phyloP scores from a whole-genome alignment of 2,888 invertebrate species.

The Pediacus dermestoides region DNA sequence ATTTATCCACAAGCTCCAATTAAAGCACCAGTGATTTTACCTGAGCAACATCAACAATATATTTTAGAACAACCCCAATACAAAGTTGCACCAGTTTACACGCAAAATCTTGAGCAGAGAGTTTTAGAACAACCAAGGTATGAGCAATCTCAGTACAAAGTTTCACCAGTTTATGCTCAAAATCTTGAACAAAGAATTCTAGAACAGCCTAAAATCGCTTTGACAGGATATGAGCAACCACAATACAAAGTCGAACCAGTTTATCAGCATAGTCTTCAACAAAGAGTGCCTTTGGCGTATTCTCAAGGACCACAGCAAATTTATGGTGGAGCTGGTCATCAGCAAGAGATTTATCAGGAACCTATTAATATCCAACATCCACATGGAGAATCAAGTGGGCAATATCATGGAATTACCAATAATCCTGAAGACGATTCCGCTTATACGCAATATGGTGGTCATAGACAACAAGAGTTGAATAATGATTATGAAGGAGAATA shows the following conservation, averaged over 20 bases:
- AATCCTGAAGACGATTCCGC: conserved; percentile 28
- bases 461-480: not conserved
- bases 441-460: conserved; percentile 15
- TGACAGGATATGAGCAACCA: conserved; percentile 4
- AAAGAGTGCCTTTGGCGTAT: conserved; percentile 3
- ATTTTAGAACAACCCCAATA: not conserved
- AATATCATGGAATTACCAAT: conserved; percentile 21
- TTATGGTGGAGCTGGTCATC: not conserved
- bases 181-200: conserved; percentile 4
- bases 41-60: conserved; percentile 5
- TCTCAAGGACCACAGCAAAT: conserved; percentile 5
- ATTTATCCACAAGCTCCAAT: conserved; percentile 10
- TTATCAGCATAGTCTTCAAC: conserved; percentile 5
- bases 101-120: not conserved
- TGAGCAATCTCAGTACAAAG: no score
- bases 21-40: conserved; percentile 8
- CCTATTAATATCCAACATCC: conserved; percentile 10
- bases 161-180: no score
- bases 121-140: no score
- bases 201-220: not conserved
- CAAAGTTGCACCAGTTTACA: not conserved
- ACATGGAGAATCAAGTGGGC: conserved; percentile 13
- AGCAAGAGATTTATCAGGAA: not conserved
- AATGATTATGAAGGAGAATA: not conserved
- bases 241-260: not conserved